A percentile compares a stretch with the other conserved stretches of the same genome.
These are phyloP conservation scores for Coenobita brevimanus DNA, from an alignment of 1,140 invertebrate species.

Conservation along the genomic window DNA sequence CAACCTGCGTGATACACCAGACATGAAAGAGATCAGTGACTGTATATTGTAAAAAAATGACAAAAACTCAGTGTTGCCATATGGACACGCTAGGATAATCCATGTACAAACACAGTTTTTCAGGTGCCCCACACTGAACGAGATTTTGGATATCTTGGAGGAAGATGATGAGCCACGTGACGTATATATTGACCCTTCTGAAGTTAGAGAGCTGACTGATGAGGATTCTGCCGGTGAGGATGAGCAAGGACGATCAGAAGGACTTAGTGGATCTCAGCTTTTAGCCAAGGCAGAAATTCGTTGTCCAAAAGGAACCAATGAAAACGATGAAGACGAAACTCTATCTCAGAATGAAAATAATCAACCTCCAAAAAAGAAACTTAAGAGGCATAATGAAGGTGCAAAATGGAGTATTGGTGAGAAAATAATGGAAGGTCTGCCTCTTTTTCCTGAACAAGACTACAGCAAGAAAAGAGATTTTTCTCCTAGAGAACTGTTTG, in stretches of 20 bases:
- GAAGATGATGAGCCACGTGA: not conserved
- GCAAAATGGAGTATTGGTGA: not conserved
- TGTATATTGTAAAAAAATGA: no score
- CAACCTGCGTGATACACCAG: no score
- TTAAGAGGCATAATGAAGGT: not conserved
- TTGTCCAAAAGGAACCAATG: no score
- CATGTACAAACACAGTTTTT: not conserved
- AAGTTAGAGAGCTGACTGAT: not conserved
- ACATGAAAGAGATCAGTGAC: no score
- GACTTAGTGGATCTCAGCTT: not conserved
- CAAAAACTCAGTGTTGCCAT: no score
- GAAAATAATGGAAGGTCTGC: not conserved
- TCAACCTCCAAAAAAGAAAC: no score
- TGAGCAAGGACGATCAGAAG: not conserved
- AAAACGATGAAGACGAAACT: not conserved
- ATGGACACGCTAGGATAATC: constrained; percentile 2
- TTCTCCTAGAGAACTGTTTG: not conserved
- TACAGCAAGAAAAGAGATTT: not conserved
- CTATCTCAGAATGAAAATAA: no score
- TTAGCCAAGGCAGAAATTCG: not conserved
- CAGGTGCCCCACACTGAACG: not conserved
- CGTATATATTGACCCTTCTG: not conserved
- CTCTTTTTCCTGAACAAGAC: no score
- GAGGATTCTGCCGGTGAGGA: no score
- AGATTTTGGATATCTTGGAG: constrained; percentile 2